Base-by-base conservation (phyloP, 2,113 vertebrate genomes). In the Apus apus region DNA sequence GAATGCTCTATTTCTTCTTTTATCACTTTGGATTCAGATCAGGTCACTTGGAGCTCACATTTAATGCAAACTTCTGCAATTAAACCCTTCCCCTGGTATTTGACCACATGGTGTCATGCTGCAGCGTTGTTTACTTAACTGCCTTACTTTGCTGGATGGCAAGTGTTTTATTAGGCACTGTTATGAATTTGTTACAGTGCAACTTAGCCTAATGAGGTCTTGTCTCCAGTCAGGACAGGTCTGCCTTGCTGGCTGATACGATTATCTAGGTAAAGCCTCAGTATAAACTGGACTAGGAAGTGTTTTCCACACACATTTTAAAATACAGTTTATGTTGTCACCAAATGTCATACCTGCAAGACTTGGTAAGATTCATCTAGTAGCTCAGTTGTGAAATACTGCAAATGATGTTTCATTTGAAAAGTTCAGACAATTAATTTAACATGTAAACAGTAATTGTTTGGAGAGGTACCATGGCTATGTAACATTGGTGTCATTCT, bases 141-240 rank as follows among this genome's bases (percentile, higher is more conserved):
- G 8, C 36, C 70, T 93, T 51, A 7, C 40, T 83, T 46, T 86
- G 77, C 89, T 96, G 45, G 57, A 64, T 82, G 93, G 93, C 87
- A 96, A 94, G 76, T 86, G 36, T 92, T 96, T 91, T 87, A 72
- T 92, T 96, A 90, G 87, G 70, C 90, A 19, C 74, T 67, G 64
- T 45, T 89, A 91, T 15, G 81, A 89, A 86, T 89, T 88, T 87
- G 51, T 60, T 85, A 57, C 20, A 66, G 73, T 30, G 66, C 82
- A 54, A 1, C 23, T 8, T 57, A 84, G 57, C 57, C 70, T 81
- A 89, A 78, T 73, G 90, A 90, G 85, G 66, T 78, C 93, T 86
- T 64, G 64, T 91, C 48, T 96, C 50, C 65, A 83, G 71, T 87
- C 90, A 74, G 65, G 75, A 51, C 66, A 51, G 34, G 32, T 87